Evolutionary conservation across 1,140 invertebrate genomes (phyloP).

Genomic region (Capitella teleta): DNA sequence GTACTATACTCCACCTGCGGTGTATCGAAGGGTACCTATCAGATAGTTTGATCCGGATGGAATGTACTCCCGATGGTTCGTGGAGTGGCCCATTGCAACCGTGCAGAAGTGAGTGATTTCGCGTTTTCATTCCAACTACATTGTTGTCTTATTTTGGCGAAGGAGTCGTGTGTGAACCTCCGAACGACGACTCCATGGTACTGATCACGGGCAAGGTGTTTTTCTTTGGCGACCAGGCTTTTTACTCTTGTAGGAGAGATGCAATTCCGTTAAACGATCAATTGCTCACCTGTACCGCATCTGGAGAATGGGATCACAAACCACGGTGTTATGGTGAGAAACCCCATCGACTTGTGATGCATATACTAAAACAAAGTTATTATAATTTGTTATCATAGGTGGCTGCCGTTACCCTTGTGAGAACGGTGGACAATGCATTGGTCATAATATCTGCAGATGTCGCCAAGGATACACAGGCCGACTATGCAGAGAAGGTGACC

Average conservation of each 20-base stretch:
- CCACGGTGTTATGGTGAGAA: conserved; percentile 31
- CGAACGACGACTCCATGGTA: conserved; percentile 25
- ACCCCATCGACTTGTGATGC: background rate
- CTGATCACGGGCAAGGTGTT: conserved; percentile 43
- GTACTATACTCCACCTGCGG: too few relatives aligned
- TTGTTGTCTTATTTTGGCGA: too few relatives aligned
- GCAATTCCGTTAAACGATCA: conserved; percentile 23
- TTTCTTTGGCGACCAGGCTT: conserved; percentile 42
- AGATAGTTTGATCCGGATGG: too few relatives aligned
- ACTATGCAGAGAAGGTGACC: conserved; percentile 7
- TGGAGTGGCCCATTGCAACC: too few relatives aligned
- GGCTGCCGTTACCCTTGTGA: conserved; percentile 15
- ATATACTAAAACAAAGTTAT: background rate
- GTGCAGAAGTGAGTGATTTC: too few relatives aligned
- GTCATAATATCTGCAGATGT: conserved; percentile 10
- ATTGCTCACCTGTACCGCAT: conserved; percentile 29
- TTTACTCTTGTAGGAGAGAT: conserved; percentile 41
- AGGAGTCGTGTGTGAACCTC: conserved; percentile 43
- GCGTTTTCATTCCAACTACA: too few relatives aligned
- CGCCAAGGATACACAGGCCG: conserved; percentile 3
- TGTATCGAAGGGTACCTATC: too few relatives aligned
- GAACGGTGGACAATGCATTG: conserved; percentile 8
- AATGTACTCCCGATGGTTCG: too few relatives aligned
- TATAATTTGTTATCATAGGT: conserved; percentile 14
- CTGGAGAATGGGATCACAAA: conserved; percentile 36